These are phyloP conservation scores for pig (Sus scrofa) DNA, from an alignment of 2,113 vertebrate species.

Conservation along the genomic window DNA sequence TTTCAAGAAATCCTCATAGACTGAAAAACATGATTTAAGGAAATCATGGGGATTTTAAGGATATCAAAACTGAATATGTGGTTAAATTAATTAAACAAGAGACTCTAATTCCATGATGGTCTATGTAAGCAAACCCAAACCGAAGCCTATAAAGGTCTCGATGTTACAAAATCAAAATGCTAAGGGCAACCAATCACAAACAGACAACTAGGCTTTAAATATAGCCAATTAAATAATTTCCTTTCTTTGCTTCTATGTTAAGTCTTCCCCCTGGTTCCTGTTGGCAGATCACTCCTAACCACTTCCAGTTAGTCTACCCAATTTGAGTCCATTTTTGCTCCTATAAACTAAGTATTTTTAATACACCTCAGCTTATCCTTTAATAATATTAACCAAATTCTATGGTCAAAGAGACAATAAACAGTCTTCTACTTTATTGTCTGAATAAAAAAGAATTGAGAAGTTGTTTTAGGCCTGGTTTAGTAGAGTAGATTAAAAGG, in stretches of 20 bases:
- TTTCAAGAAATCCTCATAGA: background rate
- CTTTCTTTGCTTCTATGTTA: background rate
- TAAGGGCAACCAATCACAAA: background rate
- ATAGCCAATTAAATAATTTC: background rate
- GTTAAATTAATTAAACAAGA: background rate
- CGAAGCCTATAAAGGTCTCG: background rate
- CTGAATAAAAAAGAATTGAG: background rate
- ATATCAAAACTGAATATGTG: background rate
- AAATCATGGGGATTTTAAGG: background rate
- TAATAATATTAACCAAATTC: background rate
- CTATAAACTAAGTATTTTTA: background rate
- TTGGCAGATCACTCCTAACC: background rate
- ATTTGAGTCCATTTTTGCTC: background rate
- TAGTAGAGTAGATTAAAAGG: background rate
- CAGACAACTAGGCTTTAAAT: background rate
- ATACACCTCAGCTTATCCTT: background rate
- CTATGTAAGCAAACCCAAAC: background rate
- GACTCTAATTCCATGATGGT: background rate
- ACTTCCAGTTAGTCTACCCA: background rate
- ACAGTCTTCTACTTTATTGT: background rate
- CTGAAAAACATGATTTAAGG: background rate
- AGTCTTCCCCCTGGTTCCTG: background rate
- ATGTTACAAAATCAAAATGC: background rate
- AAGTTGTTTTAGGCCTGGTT: too few species aligned
- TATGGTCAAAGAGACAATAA: background rate